These are phyloP conservation scores for Dromococcyx pavoninus DNA, from an alignment of 2,797 vertebrate species.

Conservation along the genomic window DNA sequence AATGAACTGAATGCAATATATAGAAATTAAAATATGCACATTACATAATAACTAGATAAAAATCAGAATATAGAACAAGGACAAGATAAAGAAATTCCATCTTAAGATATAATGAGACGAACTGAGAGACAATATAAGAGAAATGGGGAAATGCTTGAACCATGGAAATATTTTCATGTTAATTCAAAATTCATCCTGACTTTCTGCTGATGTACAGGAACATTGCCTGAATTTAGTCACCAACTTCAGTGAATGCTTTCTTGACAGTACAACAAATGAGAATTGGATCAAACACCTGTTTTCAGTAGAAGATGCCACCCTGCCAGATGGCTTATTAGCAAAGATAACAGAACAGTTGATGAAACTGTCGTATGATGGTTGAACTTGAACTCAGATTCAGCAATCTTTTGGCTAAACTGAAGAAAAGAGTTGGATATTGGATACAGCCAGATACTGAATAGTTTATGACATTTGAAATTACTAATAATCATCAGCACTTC, in stretches of 20 bases:
- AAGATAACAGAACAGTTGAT: slow-evolving; percentile 46
- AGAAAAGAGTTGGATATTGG: not conserved
- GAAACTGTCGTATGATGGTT: slow-evolving; percentile 38
- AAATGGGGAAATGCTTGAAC: slow-evolving; percentile 9
- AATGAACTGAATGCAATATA: not conserved
- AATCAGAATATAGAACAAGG: slow-evolving; percentile 36
- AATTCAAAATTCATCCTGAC: slow-evolving; percentile 34
- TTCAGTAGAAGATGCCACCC: slow-evolving; percentile 55
- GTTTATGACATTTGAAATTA: not conserved
- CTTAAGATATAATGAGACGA: not conserved
- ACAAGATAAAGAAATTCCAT: slow-evolving; percentile 19
- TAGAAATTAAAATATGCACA: not conserved
- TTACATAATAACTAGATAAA: slow-evolving; percentile 8
- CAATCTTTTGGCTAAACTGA: slow-evolving; percentile 1
- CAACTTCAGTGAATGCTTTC: slow-evolving; percentile 16
- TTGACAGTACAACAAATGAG: slow-evolving; percentile 54
- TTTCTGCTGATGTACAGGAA: slow-evolving; percentile 33
- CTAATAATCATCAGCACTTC: not conserved
- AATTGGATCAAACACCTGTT: slow-evolving; percentile 58
- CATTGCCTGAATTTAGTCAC: slow-evolving; percentile 28
- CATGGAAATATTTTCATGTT: slow-evolving; percentile 4
- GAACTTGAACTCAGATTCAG: slow-evolving; percentile 43
- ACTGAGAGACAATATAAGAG: not conserved
- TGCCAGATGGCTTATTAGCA: slow-evolving; percentile 70
- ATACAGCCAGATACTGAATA: not conserved